Evolutionary conservation across 2,888 invertebrate genomes (phyloP), one percentile per base, ranked within the genome.

Genomic region (Andrena praecox): DNA sequence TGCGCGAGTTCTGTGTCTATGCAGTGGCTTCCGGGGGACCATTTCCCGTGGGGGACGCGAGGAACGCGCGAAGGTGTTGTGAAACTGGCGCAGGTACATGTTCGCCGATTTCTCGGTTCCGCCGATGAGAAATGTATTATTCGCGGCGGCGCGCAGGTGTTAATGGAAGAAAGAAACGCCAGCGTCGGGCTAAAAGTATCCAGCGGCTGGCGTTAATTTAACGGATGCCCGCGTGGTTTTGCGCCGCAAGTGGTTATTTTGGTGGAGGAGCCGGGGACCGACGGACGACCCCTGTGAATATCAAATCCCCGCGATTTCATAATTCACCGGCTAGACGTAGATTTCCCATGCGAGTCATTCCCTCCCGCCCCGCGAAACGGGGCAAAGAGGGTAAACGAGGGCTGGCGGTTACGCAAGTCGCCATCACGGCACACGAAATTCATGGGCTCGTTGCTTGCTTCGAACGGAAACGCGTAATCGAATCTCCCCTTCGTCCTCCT

Each of bases 261-360:
- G 62, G 77, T 27, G 52, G 42, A 16, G 27, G 56, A 24, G 42
- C 27, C 29, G 27, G 67, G 20, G 60, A 62, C 67, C 77, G 76
- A 67, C 66, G 68, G 29, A 31, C 79, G 66, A 70, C n/a, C 64
- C 42, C 68, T 59, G 68, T 86, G 86, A 88, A 87, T 81, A 83
- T 86, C 78, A 69, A 82, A 86, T 81, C 77, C 42, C 77, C 64
- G 80, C 74, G 77, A 75, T 89, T 88, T 83, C 80, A 86, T 86
- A 83, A 88, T 85, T 87, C 77, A 83, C 27, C 50, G 84, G 85
- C 86, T 84, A 88, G 84, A 80, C 75, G 54, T 29, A 76, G 62
- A 88, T 88, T 88, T 87, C 84, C 84, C 85, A 24, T 24, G 84
- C 64, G 89, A 74, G 81, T 78, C 77, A 67, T 88, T 79, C 77